A percentile compares a stretch with the other conserved stretches of the same genome.
These are phyloP conservation scores for Danaus melanippus DNA, from an alignment of 1,140 invertebrate genomes.

Conservation along the genomic window DNA sequence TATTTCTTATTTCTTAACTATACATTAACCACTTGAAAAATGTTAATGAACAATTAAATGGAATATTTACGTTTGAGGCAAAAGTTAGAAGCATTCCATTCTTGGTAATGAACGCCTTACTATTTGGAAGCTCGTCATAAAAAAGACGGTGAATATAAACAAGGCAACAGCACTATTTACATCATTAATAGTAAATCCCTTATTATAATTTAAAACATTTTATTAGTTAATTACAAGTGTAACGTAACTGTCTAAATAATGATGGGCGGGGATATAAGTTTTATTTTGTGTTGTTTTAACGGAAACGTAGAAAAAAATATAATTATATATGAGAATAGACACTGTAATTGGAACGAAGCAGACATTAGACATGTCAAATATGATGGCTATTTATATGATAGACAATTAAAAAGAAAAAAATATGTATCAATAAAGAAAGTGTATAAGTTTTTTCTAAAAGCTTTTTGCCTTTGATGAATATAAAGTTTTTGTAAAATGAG, in stretches of 20 bases:
- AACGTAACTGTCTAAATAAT: slow-evolving; percentile 23
- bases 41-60: too few relatives aligned
- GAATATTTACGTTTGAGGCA: not conserved
- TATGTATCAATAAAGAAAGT: too few relatives aligned
- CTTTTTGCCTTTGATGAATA: too few relatives aligned
- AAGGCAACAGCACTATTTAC: slow-evolving; percentile 10
- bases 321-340: slow-evolving; percentile 46
- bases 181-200: slow-evolving; percentile 24
- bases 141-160: slow-evolving; percentile 12
- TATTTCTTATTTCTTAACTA: too few relatives aligned
- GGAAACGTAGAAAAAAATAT: slow-evolving; percentile 51
- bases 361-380: slow-evolving; percentile 4
- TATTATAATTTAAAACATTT: slow-evolving; percentile 23
- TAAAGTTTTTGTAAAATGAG: too few relatives aligned
- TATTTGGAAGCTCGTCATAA: slow-evolving; percentile 19
- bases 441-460: too few relatives aligned
- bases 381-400: too few relatives aligned
- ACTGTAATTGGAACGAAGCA: slow-evolving; percentile 32
- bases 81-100: slow-evolving; percentile 1
- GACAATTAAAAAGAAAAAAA: too few relatives aligned
- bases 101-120: slow-evolving; percentile 11
- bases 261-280: slow-evolving; percentile 20
- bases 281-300: slow-evolving; percentile 31
- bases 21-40: too few relatives aligned
- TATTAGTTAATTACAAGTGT: slow-evolving; percentile 42